Base-by-base conservation (phyloP, 1,140 invertebrate genomes). In the Pararge aegeria region DNA sequence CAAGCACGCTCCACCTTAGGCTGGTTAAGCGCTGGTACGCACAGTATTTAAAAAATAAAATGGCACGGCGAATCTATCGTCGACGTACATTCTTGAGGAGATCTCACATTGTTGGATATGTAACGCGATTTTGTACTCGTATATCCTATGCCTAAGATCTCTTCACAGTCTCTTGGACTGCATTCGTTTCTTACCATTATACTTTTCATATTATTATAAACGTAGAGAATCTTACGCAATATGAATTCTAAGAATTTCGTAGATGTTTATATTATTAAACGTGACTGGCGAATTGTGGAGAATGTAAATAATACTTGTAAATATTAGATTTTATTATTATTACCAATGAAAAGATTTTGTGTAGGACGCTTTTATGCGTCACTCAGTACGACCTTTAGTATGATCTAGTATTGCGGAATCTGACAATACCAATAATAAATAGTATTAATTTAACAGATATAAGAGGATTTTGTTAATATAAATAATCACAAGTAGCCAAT, bases 281-380 rank as follows among this genome's bases (percentile, higher is more conserved):
- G 1, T 49, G 46, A 49, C 46, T 27, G 46, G 51, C 19, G 40
- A 48, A 21, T 30, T 46, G 27, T 58, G 38, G n/a, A 40, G 6
- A 46, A 20, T 85, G 80, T 87, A 87, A 78, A 85, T 85, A 87
- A 49, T 53, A 68, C 55, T 58, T 87, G 81, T 81, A 83, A 56
- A 83, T 83, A 83, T 71, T 80, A 80, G 70, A 61, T 67, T 68
- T 73, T 75, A 78, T 71, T 75, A 70, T 71, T 69, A 80, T 77
- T 82, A 81, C 80, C 76, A 83, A 81, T 86, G 80, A 79, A 61
- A 70, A 73, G 61, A 49, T 49, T 49, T 34, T 73, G 61, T 73
- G 60, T 79, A 75, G 68, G 69, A 72, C 82, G 80, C 63, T 62
- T 63, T 63, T 40, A 68, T 40, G 80, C 73, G 77, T 82, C 69